Percentiles rank a stretch among this genome's conserved stretches.
Evolutionary conservation across 2,888 invertebrate genomes (phyloP).

Genomic region (Druceiella hillmani): DNA sequence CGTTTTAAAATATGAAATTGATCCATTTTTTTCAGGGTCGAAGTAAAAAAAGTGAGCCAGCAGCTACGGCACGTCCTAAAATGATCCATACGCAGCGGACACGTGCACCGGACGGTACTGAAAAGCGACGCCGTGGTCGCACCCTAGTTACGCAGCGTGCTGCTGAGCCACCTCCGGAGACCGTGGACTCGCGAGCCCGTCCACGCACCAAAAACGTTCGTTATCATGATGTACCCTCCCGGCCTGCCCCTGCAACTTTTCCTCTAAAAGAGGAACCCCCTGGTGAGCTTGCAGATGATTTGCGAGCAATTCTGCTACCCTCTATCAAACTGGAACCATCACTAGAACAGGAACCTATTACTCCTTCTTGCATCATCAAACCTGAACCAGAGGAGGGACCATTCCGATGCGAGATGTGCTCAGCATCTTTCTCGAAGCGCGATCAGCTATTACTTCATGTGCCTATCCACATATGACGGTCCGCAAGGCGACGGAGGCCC

Average conservation of each 20-base stretch:
- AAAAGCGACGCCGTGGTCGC: slow-evolving; percentile 39
- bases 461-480: slow-evolving; percentile 73
- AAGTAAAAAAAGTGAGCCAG: no score
- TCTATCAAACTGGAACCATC: slow-evolving; percentile 18
- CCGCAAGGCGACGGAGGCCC: background rate
- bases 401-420: slow-evolving; percentile 80
- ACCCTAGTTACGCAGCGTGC: background rate
- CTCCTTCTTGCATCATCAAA: slow-evolving; percentile 24
- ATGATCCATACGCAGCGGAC: slow-evolving; percentile 75
- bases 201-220: slow-evolving; percentile 62
- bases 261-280: slow-evolving; percentile 31
- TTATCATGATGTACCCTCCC: slow-evolving; percentile 35
- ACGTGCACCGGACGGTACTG: slow-evolving; percentile 45
- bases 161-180: background rate
- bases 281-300: slow-evolving; percentile 40
- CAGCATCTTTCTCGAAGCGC: slow-evolving; percentile 66
- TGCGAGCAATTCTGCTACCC: slow-evolving; percentile 35
- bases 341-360: slow-evolving; percentile 17
- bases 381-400: slow-evolving; percentile 46
- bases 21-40: no score
- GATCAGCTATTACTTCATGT: slow-evolving; percentile 70
- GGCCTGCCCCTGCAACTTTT: slow-evolving; percentile 18
- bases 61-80: slow-evolving; percentile 55
- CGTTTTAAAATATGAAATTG: no score
- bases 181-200: slow-evolving; percentile 33